phyloP scores from a whole-genome alignment of 2,888 invertebrate genomes.

The Willowsia nigromaculata region DNA sequence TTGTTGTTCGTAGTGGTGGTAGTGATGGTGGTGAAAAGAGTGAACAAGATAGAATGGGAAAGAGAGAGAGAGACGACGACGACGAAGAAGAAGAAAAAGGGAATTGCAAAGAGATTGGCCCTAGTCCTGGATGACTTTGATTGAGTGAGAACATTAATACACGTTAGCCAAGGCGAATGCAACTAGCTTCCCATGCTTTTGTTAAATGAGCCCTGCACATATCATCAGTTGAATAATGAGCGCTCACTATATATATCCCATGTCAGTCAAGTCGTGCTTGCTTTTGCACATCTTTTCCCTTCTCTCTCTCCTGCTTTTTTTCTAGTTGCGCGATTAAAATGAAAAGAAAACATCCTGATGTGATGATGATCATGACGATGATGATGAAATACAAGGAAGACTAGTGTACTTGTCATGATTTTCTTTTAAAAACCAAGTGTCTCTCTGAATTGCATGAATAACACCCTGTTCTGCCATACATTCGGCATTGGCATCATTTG shows the following conservation, averaged over 20 bases:
- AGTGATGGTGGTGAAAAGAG: constrained; percentile 54
- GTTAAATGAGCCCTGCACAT: constrained; percentile 79
- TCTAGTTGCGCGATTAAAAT: constrained; percentile 43
- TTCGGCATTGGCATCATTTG: neutral
- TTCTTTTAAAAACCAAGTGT: constrained; percentile 1
- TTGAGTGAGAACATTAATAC: constrained; percentile 78
- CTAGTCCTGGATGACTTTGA: constrained; percentile 76
- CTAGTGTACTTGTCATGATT: constrained; percentile 6
- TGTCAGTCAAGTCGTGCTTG: constrained; percentile 74
- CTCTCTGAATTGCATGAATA: neutral
- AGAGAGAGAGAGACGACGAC: constrained; percentile 17
- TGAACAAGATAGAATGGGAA: constrained; percentile 35
- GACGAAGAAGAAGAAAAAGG: constrained; percentile 72
- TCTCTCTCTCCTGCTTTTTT: constrained; percentile 66
- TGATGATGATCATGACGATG: constrained; percentile 6
- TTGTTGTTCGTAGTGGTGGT: constrained; percentile 32
- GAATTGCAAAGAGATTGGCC: constrained; percentile 74
- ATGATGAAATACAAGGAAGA: neutral
- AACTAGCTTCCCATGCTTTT: constrained; percentile 77
- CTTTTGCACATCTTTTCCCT: constrained; percentile 67
- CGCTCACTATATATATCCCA: constrained; percentile 76
- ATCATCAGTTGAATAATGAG: constrained; percentile 78
- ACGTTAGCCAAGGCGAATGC: constrained; percentile 78
- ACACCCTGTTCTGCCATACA: neutral
- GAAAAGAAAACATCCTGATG: constrained; percentile 39